Evolutionary conservation across 2,888 invertebrate genomes (phyloP).

Genomic region (Taenaris catops): DNA sequence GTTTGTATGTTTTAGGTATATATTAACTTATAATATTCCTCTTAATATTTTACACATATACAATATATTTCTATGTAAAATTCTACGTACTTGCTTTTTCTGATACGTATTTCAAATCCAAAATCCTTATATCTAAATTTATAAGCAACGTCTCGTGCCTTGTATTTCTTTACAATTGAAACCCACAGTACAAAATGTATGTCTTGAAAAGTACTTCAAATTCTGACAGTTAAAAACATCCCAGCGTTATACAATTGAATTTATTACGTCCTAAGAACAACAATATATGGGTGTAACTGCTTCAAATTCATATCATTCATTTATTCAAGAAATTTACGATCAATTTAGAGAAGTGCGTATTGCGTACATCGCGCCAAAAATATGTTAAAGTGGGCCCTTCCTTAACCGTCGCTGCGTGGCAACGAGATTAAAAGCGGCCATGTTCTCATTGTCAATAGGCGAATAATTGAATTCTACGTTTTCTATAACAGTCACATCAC

Average conservation of each 20-base stretch:
- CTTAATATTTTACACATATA: too few relatives aligned
- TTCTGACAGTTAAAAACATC: too few relatives aligned
- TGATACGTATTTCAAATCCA: too few relatives aligned
- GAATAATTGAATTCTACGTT: conserved; percentile 69
- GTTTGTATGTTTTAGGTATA: too few relatives aligned
- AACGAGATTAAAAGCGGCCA: conserved; percentile 55
- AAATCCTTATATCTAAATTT: too few relatives aligned
- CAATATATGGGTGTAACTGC: conserved; percentile 36
- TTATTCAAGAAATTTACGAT: conserved; percentile 56
- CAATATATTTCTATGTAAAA: too few relatives aligned
- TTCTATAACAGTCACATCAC: conserved; percentile 65
- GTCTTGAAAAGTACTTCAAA: too few relatives aligned
- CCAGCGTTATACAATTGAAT: conserved; percentile 23
- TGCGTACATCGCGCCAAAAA: conserved; percentile 5
- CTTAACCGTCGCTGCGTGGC: conserved; percentile 33
- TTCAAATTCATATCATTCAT: conserved; percentile 41
- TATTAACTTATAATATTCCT: too few relatives aligned
- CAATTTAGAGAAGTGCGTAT: conserved; percentile 64
- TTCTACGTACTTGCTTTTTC: too few relatives aligned
- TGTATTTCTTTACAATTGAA: too few relatives aligned
- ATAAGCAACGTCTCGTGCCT: too few relatives aligned
- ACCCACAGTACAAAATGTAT: too few relatives aligned
- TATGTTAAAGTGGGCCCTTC: conserved; percentile 32
- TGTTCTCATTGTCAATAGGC: conserved; percentile 54
- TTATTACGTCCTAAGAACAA: conserved; percentile 34